Base-by-base conservation (phyloP, 2,113 vertebrate species). In the Xenotilapia caudafasciata region DNA sequence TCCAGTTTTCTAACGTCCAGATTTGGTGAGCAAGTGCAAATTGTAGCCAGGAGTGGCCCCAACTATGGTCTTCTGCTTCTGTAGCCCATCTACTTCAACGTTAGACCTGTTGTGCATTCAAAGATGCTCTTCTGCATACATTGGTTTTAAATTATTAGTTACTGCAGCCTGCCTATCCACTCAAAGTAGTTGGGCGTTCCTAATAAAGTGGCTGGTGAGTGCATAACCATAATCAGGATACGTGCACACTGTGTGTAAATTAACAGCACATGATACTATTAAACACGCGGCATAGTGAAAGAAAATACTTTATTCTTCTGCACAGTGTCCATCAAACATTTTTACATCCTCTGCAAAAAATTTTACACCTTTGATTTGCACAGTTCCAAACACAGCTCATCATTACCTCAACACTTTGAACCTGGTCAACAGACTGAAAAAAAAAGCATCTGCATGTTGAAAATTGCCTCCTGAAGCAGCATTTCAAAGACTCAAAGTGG, bases 301-400 rank as follows among this genome's bases (percentile, higher is more conserved):
- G 38, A 84, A 89, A 90, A 80, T 65, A 82, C 8, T 84, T 88
- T 51, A 83, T 51, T 89, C 89, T 42, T 56, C 33, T 84, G 62
- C 58, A 70, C 62, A 83, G 13, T 53, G 53, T 81, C 38, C 82
- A 84, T 35, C n/a, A 85, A 79, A 88, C 23, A 83, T 45, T 14
- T 38, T 85, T 49, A 86, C 60, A 86, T 45, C 62, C 54, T 56
- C 42, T 77, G 23, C 3, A 82, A 40, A 47, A 86, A 9, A 9
- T 40, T 68, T 53, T 60, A 87, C 83, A 87, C 45, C 54, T 80
- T 54, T 83, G 53, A 85, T 85, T 83, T 85, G 83, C 81, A 86
- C 62, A 1, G 75, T n/a, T 79, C 65, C 55, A 84, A 83, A 83
- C 10, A 65, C 80, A 68, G 83, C 9, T 79, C 45, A 38, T 19